Percentiles rank a stretch among this genome's conserved stretches.
Evolutionary conservation across 2,797 vertebrate genomes (phyloP).

Genomic region (Catharus ustulatus): DNA sequence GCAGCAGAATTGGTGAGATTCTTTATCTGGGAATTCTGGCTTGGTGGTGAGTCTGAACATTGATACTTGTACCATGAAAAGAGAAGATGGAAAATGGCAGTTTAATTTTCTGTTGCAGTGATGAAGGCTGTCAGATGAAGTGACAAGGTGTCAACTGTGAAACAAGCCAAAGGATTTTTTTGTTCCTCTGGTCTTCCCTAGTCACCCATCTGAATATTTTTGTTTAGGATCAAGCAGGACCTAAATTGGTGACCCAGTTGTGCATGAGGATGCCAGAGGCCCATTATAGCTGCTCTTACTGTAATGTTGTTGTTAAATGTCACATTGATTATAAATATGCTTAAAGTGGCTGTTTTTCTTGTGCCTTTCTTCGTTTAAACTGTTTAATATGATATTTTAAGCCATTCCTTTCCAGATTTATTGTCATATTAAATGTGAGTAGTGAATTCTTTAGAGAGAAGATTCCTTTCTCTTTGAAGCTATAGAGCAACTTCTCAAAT

Average conservation of each 20-base stretch:
- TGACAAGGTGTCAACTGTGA: neutral
- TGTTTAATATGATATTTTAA: neutral
- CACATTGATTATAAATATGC: neutral
- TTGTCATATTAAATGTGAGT: neutral
- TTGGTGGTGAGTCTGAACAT: neutral
- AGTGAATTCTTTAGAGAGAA: neutral
- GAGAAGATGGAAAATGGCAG: neutral
- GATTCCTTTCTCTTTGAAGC: neutral
- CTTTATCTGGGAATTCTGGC: neutral
- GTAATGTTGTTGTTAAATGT: neutral
- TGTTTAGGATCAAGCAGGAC: neutral
- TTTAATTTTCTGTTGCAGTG: neutral
- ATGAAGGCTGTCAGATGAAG: neutral
- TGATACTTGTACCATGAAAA: neutral
- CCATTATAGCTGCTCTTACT: neutral
- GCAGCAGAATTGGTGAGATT: neutral
- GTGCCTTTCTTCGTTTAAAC: neutral
- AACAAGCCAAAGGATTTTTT: neutral
- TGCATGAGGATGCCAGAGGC: neutral
- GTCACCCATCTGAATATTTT: neutral
- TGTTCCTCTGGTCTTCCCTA: neutral
- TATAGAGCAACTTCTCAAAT: neutral
- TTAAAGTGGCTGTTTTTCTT: neutral
- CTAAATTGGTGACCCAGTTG: neutral
- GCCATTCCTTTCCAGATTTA: neutral